Percentiles rank a stretch among this genome's conserved stretches.
Evolutionary conservation across 1,140 invertebrate species (phyloP).

Genomic region (Drosophila varians): DNA sequence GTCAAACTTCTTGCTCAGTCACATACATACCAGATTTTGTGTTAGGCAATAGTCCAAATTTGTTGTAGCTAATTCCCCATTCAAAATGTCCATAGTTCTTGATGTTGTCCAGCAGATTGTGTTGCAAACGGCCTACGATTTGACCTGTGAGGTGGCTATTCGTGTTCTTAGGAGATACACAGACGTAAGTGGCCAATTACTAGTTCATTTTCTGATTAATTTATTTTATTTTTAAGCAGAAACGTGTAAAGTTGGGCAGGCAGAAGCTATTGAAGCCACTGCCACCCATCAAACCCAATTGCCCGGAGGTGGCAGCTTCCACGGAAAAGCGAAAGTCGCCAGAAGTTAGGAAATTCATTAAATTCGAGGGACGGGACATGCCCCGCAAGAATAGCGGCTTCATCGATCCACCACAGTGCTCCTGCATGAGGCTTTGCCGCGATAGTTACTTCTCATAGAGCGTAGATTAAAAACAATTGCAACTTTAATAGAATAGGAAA

Average conservation of each 20-base stretch:
- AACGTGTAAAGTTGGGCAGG: not conserved
- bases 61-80: not conserved
- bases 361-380: constrained; percentile 10
- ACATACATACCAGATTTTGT: constrained; percentile 2
- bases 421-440: constrained; percentile 53
- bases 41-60: constrained; percentile 26
- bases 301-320: not conserved
- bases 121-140: constrained; percentile 44
- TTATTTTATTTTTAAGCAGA: not conserved
- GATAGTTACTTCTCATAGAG: constrained; percentile 63
- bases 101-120: constrained; percentile 58
- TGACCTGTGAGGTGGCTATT: constrained; percentile 31
- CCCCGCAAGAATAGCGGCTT: constrained; percentile 29
- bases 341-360: not conserved
- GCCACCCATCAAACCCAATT: not conserved
- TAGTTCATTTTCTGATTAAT: not conserved
- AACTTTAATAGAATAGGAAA: constrained; percentile 64
- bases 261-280: not conserved
- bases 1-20: constrained; percentile 7
- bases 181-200: not conserved
- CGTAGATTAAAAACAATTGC: constrained; percentile 21
- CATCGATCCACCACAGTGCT: constrained; percentile 51
- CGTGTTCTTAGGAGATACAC: constrained; percentile 11
- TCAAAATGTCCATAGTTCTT: constrained; percentile 58
- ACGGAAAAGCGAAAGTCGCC: not conserved